Conservation (phyloP, 2,797 vertebrate species). For the Morus bassanus region DNA sequence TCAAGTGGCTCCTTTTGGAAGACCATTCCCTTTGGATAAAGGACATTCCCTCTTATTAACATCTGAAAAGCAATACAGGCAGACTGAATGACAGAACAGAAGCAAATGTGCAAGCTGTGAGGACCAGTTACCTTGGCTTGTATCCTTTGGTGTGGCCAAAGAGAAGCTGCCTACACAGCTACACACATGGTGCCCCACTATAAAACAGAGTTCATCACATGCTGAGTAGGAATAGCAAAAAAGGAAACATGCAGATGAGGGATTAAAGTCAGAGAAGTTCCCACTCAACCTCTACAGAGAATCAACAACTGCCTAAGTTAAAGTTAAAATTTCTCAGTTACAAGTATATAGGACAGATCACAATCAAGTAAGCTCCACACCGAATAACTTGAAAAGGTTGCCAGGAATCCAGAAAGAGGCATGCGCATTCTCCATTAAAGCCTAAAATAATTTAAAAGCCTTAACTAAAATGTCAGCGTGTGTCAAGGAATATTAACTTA, state of each 20-base stretch:
- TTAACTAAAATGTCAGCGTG: constrained; percentile 12
- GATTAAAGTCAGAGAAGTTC: not conserved
- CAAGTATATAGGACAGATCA: not conserved
- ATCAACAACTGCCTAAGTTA: not conserved
- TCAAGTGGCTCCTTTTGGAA: not conserved
- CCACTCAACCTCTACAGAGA: not conserved
- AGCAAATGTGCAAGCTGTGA: not conserved
- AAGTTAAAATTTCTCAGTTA: not conserved
- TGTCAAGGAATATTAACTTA: constrained; percentile 53
- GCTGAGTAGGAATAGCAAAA: not conserved
- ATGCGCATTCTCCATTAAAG: not conserved
- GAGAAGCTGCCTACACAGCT: not conserved
- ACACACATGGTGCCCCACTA: not conserved
- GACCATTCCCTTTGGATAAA: not conserved
- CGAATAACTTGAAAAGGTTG: not conserved
- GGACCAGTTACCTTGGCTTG: not conserved
- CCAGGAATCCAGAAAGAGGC: not conserved
- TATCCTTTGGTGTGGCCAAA: not conserved
- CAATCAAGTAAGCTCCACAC: not conserved
- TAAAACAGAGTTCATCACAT: not conserved
- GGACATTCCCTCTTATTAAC: not conserved
- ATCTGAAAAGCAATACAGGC: not conserved
- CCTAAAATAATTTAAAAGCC: constrained; percentile 34
- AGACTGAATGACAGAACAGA: not conserved
- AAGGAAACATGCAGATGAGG: not conserved